A percentile compares a stretch with the other conserved stretches of the same genome.
Evolutionary conservation across 2,888 invertebrate species (phyloP).

Genomic region (Elmis aenea): DNA sequence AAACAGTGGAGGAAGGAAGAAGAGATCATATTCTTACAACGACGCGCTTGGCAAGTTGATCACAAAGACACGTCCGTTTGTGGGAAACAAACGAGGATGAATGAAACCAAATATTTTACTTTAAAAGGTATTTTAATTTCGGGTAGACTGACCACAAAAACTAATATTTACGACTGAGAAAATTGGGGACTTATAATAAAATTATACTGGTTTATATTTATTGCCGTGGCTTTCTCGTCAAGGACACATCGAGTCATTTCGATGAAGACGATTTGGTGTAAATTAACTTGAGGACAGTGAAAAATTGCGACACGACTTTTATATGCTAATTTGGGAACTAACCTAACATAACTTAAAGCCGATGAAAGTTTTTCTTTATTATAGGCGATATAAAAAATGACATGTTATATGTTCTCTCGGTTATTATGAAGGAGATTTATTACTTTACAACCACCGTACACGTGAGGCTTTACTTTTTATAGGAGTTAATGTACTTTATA

Average conservation of each 20-base stretch:
- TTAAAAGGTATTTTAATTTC: constrained; percentile 37
- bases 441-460: no score
- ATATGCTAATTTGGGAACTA: no score
- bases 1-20: constrained; percentile 24
- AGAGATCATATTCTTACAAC: constrained; percentile 24
- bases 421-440: no score
- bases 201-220: constrained; percentile 31
- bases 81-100: constrained; percentile 24
- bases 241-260: constrained; percentile 16
- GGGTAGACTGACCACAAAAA: constrained; percentile 31
- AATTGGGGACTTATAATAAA: constrained; percentile 33
- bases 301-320: constrained; percentile 5
- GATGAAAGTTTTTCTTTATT: constrained; percentile 5
- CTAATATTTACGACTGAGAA: constrained; percentile 35
- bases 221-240: constrained; percentile 19
- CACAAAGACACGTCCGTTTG: constrained; percentile 15
- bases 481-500: no score
- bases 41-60: constrained; percentile 11
- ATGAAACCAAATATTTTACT: constrained; percentile 37
- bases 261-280: constrained; percentile 6
- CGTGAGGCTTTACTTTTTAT: no score
- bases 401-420: no score
- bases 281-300: constrained; percentile 6
- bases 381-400: no score
- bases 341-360: constrained; percentile 6